Evolutionary conservation across 1,140 invertebrate species (phyloP).

Genomic region (Bicyclus anynana): DNA sequence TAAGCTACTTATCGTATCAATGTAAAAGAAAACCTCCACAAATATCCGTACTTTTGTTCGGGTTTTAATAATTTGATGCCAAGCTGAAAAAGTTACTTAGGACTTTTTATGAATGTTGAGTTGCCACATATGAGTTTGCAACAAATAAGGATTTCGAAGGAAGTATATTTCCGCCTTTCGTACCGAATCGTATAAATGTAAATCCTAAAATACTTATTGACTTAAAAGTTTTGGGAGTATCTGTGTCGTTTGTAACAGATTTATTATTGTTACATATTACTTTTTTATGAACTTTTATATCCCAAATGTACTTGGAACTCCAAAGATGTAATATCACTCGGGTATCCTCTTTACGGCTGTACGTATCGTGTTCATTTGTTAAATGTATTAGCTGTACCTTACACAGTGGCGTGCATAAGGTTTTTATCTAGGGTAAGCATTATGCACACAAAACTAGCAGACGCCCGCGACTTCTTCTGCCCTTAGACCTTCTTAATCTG

Average conservation of each 20-base stretch:
- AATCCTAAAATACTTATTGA: conserved; percentile 6
- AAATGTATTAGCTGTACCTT: no score
- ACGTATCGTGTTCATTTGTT: no score
- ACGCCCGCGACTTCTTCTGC: no score
- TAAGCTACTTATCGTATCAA: conserved; percentile 18
- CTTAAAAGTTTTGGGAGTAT: not conserved
- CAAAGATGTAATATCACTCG: not conserved
- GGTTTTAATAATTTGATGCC: conserved; percentile 7
- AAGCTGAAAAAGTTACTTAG: conserved; percentile 19
- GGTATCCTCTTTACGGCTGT: not conserved
- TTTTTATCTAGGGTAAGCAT: no score
- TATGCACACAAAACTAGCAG: no score
- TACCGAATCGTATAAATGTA: not conserved
- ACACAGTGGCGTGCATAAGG: no score
- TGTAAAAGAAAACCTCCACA: conserved; percentile 28
- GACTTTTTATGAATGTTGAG: conserved; percentile 1
- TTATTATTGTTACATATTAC: not conserved
- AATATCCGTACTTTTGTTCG: conserved; percentile 2
- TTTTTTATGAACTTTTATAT: not conserved
- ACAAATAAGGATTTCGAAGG: not conserved
- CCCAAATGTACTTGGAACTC: not conserved
- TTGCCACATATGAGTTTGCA: not conserved
- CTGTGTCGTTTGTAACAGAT: not conserved
- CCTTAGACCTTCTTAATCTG: no score
- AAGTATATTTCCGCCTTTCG: not conserved